A percentile compares a stretch with the other conserved stretches of the same genome.
phyloP scores from a whole-genome alignment of 2,113 vertebrate genomes.

The Callopanchax toddi region DNA sequence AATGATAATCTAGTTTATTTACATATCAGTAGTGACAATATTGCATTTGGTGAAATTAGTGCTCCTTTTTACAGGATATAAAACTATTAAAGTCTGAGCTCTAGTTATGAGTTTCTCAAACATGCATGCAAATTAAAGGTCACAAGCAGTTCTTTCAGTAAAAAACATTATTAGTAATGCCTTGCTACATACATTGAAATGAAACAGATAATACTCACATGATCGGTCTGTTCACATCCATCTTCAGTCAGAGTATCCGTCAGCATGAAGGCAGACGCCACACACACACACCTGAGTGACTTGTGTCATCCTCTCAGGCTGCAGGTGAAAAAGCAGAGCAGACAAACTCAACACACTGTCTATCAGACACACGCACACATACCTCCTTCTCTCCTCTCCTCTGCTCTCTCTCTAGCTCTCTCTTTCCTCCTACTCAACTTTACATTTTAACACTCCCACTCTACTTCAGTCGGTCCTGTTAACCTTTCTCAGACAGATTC shows the following conservation, averaged over 20 bases:
- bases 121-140: background rate
- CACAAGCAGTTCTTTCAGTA: background rate
- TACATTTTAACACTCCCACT: constrained; percentile 73
- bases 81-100: constrained; percentile 10
- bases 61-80: constrained; percentile 25
- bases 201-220: constrained; percentile 23
- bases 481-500: constrained; percentile 73
- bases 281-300: constrained; percentile 56
- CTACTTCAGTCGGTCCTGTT: constrained; percentile 69
- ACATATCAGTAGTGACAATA: constrained; percentile 45
- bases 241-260: constrained; percentile 8
- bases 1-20: constrained; percentile 37
- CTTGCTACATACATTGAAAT: no score
- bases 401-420: constrained; percentile 67
- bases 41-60: constrained; percentile 14
- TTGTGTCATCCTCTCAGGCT: constrained; percentile 36
- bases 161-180: no score
- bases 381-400: constrained; percentile 47
- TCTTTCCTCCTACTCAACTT: constrained; percentile 68
- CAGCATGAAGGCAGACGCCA: constrained; percentile 6
- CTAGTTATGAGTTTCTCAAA: constrained; percentile 9
- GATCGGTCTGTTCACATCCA: constrained; percentile 21
- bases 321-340: constrained; percentile 56
- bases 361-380: constrained; percentile 60
- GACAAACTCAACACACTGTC: constrained; percentile 61